A percentile compares a stretch with the other conserved stretches of the same genome.
Evolutionary conservation across 1,140 invertebrate genomes (phyloP).

Genomic region (Antheraea pernyi): DNA sequence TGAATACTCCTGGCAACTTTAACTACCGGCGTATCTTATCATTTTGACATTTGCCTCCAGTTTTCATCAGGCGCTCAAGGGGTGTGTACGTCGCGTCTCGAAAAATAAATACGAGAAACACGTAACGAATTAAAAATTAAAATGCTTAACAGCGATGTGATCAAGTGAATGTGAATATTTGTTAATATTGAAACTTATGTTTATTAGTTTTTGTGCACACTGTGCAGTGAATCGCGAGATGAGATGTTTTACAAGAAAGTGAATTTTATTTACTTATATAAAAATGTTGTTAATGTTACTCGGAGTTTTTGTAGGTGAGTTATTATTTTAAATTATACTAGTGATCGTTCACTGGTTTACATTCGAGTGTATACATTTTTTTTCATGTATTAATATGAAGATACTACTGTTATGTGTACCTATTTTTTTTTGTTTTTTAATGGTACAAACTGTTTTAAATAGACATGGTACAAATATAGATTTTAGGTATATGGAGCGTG

Average conservation of each 20-base stretch:
- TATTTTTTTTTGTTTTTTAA: too few species aligned
- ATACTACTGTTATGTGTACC: too few species aligned
- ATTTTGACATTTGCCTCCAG: conserved; percentile 11
- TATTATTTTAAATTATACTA: not conserved
- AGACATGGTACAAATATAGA: too few species aligned
- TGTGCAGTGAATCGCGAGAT: not conserved
- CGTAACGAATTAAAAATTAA: not conserved
- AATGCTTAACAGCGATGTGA: not conserved
- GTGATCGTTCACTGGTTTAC: not conserved
- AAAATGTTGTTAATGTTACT: conserved; percentile 9
- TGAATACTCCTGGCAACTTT: not conserved
- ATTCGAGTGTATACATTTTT: too few species aligned
- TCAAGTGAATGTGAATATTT: not conserved
- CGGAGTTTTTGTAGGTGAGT: conserved; percentile 12
- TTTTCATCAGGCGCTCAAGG: conserved; percentile 3
- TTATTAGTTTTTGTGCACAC: not conserved
- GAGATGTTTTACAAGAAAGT: conserved; percentile 2
- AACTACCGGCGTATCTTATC: conserved; percentile 6
- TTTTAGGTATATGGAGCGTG: too few species aligned
- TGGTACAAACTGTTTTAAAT: too few species aligned
- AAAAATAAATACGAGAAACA: not conserved
- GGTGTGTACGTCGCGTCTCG: not conserved
- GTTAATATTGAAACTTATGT: not conserved
- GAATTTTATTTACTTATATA: not conserved
- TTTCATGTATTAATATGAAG: too few species aligned